Base-by-base conservation (phyloP, 2,113 vertebrate genomes). In the Symphodus melops region DNA sequence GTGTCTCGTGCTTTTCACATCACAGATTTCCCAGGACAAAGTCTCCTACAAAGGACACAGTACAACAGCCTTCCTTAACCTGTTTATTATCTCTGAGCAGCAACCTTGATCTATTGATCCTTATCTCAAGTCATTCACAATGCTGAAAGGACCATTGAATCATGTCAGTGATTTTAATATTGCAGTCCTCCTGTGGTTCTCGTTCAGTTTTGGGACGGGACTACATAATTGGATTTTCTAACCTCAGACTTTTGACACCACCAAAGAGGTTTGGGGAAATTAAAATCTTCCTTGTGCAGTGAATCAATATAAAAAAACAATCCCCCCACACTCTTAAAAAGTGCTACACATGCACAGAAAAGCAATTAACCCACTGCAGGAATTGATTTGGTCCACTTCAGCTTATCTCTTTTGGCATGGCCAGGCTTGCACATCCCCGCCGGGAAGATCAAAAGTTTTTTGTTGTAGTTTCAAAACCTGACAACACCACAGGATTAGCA, bases 341-440 rank as follows among this genome's bases (percentile, higher is more conserved):
- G 81, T 84, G 84, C 77, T 63, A 78, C 68, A 85, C 77, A 85
- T 89, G 86, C 83, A 86, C 59, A 72, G 84, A 85, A 88, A 89
- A 86, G 84, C 86, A 92, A 90, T 92, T 91, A 90, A 89, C 91
- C 86, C 84, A 84, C 76, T 77, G 77, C 82, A 58, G 60, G 42
- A 88, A 90, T 90, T 90, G 92, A 91, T 92, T 93, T 64, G 58
- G 76, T 83, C 83, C 81, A 86, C 76, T 86, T 71, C 56, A 28
- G 86, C 87, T 86, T 89, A 89, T 90, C 85, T 86, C 69, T 56
- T 56, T 82, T 87, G 82, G 82, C 79, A 60, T 76, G 72, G 77
- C 81, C 70, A 54, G 48, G 75, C 67, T 81, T 87, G 84, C 87
- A 84, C 67, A 79, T 69, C 75, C 77, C 71, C 58, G 5, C 78